phyloP scores from a whole-genome alignment of 2,888 invertebrate species.

The Microplitis deprimator region DNA sequence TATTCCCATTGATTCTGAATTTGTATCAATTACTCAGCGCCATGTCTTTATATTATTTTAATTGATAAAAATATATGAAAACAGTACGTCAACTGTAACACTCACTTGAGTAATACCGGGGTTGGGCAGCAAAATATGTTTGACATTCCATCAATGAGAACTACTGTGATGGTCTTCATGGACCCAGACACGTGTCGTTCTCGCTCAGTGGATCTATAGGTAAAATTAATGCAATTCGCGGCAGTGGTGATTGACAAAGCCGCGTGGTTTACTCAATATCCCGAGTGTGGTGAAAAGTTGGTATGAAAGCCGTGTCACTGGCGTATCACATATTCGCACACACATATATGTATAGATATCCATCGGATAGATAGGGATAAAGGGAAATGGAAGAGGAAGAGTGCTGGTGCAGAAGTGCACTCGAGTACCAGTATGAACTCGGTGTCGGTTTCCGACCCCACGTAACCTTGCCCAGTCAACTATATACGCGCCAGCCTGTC shows the following conservation, averaged over 20 bases:
- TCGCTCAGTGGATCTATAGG: conserved; percentile 34
- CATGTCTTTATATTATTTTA: too few species aligned
- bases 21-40: too few species aligned
- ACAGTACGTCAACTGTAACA: neutral
- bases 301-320: conserved; percentile 49
- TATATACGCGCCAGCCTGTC: conserved; percentile 33
- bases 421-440: conserved; percentile 43
- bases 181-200: neutral
- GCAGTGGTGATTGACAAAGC: conserved; percentile 56
- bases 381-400: conserved; percentile 15
- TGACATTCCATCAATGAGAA: neutral
- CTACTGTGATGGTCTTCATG: neutral
- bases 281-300: conserved; percentile 48
- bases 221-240: conserved; percentile 58
- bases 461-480: conserved; percentile 45
- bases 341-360: conserved; percentile 9
- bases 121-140: neutral
- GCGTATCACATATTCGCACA: conserved; percentile 32
- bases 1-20: too few species aligned
- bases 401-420: conserved; percentile 45
- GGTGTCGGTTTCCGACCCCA: conserved; percentile 38
- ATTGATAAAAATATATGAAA: too few species aligned
- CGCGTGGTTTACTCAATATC: conserved; percentile 56
- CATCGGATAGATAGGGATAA: conserved; percentile 21
- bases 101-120: neutral